These are phyloP conservation scores for Sarotherodon lohbergeri DNA, from an alignment of 2,113 vertebrate species.

Conservation along the genomic window DNA sequence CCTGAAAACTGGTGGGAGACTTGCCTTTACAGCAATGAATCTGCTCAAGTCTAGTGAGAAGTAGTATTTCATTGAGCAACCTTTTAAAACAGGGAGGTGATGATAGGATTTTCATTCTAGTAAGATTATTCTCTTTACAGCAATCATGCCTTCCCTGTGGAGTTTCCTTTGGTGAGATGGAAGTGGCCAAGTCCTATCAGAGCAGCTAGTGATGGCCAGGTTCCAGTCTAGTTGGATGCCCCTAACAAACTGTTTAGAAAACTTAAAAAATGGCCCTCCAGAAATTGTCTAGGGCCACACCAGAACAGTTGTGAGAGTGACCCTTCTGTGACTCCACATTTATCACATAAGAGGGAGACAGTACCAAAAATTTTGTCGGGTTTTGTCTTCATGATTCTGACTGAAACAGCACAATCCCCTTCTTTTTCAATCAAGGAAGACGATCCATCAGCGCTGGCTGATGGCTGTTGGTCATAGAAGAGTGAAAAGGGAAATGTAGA, in stretches of 20 bases:
- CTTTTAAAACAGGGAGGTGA: not conserved
- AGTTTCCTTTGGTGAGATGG: not conserved
- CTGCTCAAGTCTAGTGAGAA: not conserved
- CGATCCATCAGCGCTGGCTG: not conserved
- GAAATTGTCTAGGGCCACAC: not conserved
- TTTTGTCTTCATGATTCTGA: not conserved
- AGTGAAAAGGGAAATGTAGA: not conserved
- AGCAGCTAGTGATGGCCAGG: not conserved
- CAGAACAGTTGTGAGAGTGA: not conserved
- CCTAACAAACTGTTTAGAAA: not conserved
- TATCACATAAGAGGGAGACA: not conserved
- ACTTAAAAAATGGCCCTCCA: not conserved
- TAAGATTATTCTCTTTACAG: not conserved
- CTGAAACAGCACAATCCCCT: not conserved
- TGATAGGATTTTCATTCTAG: rapidly evolving
- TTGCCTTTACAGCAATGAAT: not conserved
- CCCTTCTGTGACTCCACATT: not conserved
- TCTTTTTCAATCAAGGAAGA: not conserved
- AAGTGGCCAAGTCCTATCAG: not conserved
- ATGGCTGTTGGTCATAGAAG: not conserved
- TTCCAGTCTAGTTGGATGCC: not conserved
- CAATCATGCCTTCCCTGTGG: not conserved
- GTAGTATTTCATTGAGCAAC: not conserved
- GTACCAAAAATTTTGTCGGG: not conserved
- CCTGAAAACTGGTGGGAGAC: not conserved